phyloP scores from a whole-genome alignment of 1,140 invertebrate species.

The Drosophila parvula region DNA sequence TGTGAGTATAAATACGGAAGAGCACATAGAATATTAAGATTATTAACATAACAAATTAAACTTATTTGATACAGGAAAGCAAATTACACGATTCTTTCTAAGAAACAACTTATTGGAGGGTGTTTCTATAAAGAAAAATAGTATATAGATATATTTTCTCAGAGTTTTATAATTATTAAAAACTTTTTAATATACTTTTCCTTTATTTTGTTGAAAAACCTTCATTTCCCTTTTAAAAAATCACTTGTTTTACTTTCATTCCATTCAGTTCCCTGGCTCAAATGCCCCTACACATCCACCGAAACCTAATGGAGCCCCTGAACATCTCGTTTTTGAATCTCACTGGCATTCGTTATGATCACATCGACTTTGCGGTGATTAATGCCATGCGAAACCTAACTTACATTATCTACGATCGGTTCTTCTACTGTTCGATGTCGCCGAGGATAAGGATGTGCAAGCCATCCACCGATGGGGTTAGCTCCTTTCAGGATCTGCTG shows the following conservation, averaged over 20 bases:
- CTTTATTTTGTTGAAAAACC: too few relatives aligned
- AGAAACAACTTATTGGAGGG: too few relatives aligned
- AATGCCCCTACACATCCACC: conserved; percentile 64
- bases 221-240: too few relatives aligned
- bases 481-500: conserved; percentile 88
- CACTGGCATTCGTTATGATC: conserved; percentile 86
- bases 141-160: too few relatives aligned
- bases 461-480: conserved; percentile 89
- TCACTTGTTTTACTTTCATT: not conserved
- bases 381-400: conserved; percentile 85
- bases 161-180: too few relatives aligned
- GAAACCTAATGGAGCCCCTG: conserved; percentile 51
- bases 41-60: not conserved
- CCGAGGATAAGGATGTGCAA: conserved; percentile 87
- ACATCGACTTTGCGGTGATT: conserved; percentile 86
- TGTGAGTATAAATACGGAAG: conserved; percentile 84
- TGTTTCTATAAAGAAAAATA: too few relatives aligned
- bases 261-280: conserved; percentile 63
- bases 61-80: not conserved
- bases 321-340: conserved; percentile 84
- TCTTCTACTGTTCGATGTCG: conserved; percentile 89
- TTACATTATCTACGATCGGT: conserved; percentile 88
- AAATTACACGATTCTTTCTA: not conserved
- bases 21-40: not conserved
- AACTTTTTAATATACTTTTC: too few relatives aligned